Percentiles rank a stretch among this genome's conserved stretches.
Evolutionary conservation across 1,140 invertebrate genomes (phyloP).

Genomic region (Drosophila ohnishii): DNA sequence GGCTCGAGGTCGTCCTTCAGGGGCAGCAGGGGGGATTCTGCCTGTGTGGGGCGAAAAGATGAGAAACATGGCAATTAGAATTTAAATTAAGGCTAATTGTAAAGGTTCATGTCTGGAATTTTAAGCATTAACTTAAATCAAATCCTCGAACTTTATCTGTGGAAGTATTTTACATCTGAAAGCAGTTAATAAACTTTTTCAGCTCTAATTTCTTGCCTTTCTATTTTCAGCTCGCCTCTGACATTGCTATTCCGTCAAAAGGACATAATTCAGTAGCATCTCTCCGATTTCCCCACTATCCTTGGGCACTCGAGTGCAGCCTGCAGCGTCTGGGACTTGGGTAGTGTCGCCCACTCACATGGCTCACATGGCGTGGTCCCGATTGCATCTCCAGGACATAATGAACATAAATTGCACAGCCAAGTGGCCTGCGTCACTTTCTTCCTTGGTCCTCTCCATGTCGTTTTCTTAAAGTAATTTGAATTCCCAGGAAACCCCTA

Average conservation of each 20-base stretch:
- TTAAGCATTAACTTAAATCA: not conserved
- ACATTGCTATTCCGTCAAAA: conserved; percentile 1
- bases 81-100: not conserved
- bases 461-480: conserved; percentile 31
- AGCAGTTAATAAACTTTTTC: not conserved
- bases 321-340: conserved; percentile 10
- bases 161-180: too few species aligned
- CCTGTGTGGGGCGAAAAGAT: conserved; percentile 27
- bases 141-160: not conserved
- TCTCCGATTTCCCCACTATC: conserved; percentile 14
- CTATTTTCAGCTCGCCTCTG: not conserved
- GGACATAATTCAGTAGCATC: conserved; percentile 17
- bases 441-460: conserved; percentile 4
- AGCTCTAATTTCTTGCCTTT: not conserved
- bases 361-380: not conserved
- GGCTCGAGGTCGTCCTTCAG: conserved; percentile 57
- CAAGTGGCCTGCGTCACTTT: conserved; percentile 18
- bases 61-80: not conserved
- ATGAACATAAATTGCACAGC: conserved; percentile 61
- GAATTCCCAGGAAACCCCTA: conserved; percentile 9
- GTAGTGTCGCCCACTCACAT: conserved; percentile 17
- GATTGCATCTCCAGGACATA: conserved; percentile 36
- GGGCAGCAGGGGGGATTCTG: conserved; percentile 73
- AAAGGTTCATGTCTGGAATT: not conserved
- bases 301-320: conserved; percentile 22